These are phyloP conservation scores for Chelon labrosus DNA, from an alignment of 2,797 vertebrate species.

Conservation along the genomic window DNA sequence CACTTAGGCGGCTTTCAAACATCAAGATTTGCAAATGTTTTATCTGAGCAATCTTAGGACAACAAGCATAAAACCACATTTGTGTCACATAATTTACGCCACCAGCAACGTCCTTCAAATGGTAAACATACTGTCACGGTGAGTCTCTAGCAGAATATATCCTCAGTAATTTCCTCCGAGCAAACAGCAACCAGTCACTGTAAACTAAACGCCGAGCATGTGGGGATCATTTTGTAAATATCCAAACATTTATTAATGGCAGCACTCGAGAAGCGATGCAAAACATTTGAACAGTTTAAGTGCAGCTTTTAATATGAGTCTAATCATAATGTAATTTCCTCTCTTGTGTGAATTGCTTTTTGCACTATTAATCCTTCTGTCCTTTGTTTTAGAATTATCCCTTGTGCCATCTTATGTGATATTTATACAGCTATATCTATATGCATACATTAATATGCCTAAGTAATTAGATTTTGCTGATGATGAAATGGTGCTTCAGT, in stretches of 20 bases:
- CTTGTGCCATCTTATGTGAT: conserved; percentile 31
- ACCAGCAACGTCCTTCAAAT: conserved; percentile 20
- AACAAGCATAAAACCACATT: conserved; percentile 28
- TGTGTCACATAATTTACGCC: conserved; percentile 20
- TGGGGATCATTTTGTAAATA: conserved; percentile 38
- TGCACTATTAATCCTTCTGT: conserved; percentile 15
- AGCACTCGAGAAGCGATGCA: conserved; percentile 28
- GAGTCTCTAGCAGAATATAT: conserved; percentile 15
- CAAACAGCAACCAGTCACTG: conserved; percentile 25
- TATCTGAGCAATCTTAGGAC: conserved; percentile 38
- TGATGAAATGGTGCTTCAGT: too few species aligned
- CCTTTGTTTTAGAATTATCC: conserved; percentile 12
- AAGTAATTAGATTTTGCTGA: neutral
- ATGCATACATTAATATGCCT: conserved; percentile 22
- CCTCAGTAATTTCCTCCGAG: conserved; percentile 20
- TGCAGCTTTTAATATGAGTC: conserved; percentile 33
- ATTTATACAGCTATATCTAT: conserved; percentile 25
- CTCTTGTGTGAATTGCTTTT: conserved; percentile 32
- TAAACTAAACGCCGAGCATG: conserved; percentile 13
- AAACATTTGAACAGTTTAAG: conserved; percentile 27
- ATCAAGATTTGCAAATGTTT: conserved; percentile 55
- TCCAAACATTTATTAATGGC: conserved; percentile 48
- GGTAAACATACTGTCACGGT: neutral
- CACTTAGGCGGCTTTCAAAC: conserved; percentile 60
- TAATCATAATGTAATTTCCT: conserved; percentile 43